phyloP scores from a whole-genome alignment of 2,113 vertebrate genomes.

The Brienomyrus longianalis region DNA sequence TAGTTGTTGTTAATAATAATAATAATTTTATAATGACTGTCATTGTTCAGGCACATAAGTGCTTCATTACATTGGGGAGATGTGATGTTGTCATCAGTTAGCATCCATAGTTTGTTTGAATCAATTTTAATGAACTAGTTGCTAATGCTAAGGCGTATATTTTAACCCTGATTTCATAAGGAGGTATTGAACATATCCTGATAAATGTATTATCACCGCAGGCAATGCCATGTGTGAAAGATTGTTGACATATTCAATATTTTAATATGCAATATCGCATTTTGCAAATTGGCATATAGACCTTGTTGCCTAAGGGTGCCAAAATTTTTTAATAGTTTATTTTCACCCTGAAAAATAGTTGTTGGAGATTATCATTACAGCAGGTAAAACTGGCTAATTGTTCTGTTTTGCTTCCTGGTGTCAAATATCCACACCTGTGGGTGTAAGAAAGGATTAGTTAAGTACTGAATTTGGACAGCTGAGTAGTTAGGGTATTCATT shows the following conservation, averaged over 20 bases:
- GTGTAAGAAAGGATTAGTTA: neutral
- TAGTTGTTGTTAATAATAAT: neutral
- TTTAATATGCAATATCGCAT: neutral
- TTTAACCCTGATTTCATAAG: neutral
- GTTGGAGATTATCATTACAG: neutral
- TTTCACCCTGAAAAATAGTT: neutral
- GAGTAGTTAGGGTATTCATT: neutral
- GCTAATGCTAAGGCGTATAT: neutral
- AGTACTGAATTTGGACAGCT: neutral
- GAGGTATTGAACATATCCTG: neutral
- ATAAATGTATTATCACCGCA: neutral
- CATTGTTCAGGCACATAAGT: neutral
- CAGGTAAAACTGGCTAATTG: neutral
- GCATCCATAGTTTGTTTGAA: neutral
- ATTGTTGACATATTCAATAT: neutral
- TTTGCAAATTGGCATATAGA: neutral
- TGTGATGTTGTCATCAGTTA: neutral
- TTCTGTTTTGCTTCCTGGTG: constrained; percentile 1
- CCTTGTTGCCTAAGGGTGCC: neutral
- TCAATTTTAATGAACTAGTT: neutral
- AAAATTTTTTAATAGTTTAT: neutral
- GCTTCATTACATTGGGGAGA: neutral
- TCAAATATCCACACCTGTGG: constrained; percentile 1
- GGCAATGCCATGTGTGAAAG: neutral
- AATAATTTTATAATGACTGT: neutral